Percentiles rank a stretch among this genome's conserved stretches.
phyloP scores from a whole-genome alignment of 2,888 invertebrate genomes.

The Drepana falcataria region DNA sequence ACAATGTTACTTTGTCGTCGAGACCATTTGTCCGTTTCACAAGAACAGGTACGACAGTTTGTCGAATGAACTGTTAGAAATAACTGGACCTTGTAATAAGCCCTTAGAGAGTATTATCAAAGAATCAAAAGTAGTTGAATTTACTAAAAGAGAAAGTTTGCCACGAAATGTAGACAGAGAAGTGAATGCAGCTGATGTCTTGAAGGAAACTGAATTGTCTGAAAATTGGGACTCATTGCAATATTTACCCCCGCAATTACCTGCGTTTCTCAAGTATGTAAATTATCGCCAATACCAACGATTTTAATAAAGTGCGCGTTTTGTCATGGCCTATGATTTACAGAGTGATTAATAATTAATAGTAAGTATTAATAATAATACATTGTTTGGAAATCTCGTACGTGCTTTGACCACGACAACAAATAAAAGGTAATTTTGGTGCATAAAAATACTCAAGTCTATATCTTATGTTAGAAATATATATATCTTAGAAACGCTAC shows the following conservation, averaged over 20 bases:
- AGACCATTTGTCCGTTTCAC: slow-evolving; percentile 25
- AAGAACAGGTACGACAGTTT: slow-evolving; percentile 22
- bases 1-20: slow-evolving; percentile 25
- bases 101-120: not conserved
- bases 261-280: slow-evolving; percentile 39
- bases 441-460: no score
- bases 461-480: no score
- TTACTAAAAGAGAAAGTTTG: not conserved
- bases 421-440: no score
- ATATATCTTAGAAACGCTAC: no score
- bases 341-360: slow-evolving; percentile 6
- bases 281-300: slow-evolving; percentile 11
- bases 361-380: not conserved
- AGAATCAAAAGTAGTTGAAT: not conserved
- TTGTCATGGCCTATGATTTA: slow-evolving; percentile 6
- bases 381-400: not conserved
- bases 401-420: not conserved
- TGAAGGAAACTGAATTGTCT: not conserved
- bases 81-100: slow-evolving; percentile 22
- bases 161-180: not conserved
- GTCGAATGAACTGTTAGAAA: slow-evolving; percentile 32
- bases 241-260: slow-evolving; percentile 51
- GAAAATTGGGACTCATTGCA: slow-evolving; percentile 38
- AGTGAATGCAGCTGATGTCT: not conserved
- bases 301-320: not conserved